Percentiles rank a stretch among this genome's conserved stretches.
These are phyloP conservation scores for Steatornis caripensis DNA, from an alignment of 2,113 vertebrate genomes.

Conservation along the genomic window DNA sequence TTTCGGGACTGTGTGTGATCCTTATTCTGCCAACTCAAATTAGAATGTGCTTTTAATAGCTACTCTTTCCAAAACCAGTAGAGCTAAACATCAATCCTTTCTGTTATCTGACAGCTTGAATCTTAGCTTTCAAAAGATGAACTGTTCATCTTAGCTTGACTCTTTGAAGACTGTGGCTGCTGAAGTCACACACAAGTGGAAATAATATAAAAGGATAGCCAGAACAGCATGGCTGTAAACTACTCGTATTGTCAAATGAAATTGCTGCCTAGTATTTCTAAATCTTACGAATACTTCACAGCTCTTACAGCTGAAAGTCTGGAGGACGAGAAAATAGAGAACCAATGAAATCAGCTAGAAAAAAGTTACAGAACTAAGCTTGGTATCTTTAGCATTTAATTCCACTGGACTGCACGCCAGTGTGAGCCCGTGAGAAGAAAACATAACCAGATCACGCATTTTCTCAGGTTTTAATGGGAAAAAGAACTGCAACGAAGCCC, in stretches of 20 bases:
- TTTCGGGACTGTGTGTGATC: conserved; percentile 24
- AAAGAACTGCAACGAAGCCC: neutral
- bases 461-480: neutral
- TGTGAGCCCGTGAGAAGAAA: neutral
- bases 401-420: neutral
- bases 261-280: neutral
- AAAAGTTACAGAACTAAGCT: neutral
- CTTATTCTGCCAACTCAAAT: conserved; percentile 40
- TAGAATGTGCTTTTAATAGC: conserved; percentile 43
- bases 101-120: conserved; percentile 24
- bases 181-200: neutral
- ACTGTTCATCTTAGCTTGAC: neutral
- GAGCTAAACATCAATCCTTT: neutral
- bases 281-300: neutral
- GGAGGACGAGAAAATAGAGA: neutral
- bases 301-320: neutral
- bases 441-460: neutral
- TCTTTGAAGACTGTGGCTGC: neutral
- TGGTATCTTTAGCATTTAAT: neutral
- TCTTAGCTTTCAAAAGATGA: conserved; percentile 1
- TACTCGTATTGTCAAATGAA: neutral
- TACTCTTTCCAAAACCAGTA: conserved; percentile 9
- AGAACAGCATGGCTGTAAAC: neutral
- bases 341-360: neutral
- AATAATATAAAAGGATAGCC: neutral